phyloP scores from a whole-genome alignment of 2,113 vertebrate species.

The Tyrannus savana region DNA sequence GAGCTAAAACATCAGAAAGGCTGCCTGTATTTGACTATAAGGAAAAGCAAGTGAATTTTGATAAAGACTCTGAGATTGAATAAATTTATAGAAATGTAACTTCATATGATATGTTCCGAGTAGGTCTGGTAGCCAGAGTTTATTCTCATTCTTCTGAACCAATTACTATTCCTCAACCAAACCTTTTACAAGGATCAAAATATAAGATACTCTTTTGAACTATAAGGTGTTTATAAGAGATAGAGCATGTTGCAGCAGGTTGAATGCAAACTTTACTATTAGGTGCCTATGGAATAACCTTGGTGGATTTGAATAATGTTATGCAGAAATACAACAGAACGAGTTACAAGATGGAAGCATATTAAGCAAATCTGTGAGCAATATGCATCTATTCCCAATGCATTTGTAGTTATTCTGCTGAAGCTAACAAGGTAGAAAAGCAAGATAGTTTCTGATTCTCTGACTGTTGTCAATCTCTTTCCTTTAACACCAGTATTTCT shows the following conservation, averaged over 20 bases:
- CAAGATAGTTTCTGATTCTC: background rate
- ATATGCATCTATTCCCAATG: background rate
- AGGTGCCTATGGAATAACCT: background rate
- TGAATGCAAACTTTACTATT: background rate
- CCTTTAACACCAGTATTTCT: background rate
- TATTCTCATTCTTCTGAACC: background rate
- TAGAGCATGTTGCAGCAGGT: background rate
- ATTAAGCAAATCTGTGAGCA: background rate
- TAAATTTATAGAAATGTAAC: background rate
- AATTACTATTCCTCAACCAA: background rate
- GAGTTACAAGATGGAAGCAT: background rate
- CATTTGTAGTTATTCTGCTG: background rate
- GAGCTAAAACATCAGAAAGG: background rate
- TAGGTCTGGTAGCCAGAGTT: background rate
- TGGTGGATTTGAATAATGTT: background rate
- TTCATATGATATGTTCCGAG: background rate
- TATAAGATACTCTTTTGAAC: background rate
- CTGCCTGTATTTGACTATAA: background rate
- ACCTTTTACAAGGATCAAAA: background rate
- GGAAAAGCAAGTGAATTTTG: background rate
- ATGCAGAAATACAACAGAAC: background rate
- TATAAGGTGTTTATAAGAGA: background rate
- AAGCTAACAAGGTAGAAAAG: background rate
- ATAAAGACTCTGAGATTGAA: background rate
- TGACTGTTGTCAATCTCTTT: background rate